These are phyloP conservation scores for Microcebus ravelobensis DNA, from an alignment of 2,113 vertebrate species.

Conservation along the genomic window DNA sequence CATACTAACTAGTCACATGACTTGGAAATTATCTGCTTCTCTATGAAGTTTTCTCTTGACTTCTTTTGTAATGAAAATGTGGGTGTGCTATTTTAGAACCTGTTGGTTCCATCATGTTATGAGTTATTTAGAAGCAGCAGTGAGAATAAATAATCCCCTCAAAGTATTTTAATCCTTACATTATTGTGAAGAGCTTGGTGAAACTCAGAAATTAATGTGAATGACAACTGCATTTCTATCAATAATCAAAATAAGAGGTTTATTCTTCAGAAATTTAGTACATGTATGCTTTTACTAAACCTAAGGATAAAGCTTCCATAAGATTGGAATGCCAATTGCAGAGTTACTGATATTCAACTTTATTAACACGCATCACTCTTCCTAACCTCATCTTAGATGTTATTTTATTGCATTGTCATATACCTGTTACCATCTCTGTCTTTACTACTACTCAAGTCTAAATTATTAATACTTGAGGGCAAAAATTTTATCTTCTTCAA, in stretches of 20 bases:
- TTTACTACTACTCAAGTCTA: not conserved
- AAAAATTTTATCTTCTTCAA: not conserved
- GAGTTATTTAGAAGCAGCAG: not conserved
- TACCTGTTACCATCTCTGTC: not conserved
- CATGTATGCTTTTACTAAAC: not conserved
- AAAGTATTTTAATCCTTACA: not conserved
- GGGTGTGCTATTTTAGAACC: not conserved
- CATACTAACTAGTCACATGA: not conserved
- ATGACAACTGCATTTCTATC: not conserved
- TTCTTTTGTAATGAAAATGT: conserved; percentile 20
- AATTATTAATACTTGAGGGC: not conserved
- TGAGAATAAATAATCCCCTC: not conserved
- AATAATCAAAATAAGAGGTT: not conserved
- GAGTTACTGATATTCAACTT: not conserved
- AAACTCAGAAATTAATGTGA: not conserved
- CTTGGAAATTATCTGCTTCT: not conserved
- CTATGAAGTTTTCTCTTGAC: not conserved
- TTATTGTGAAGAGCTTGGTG: not conserved
- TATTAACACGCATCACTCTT: not conserved
- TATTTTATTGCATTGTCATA: not conserved
- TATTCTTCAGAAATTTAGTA: not conserved
- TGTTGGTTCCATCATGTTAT: not conserved
- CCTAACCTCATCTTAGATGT: not conserved
- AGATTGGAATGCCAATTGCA: not conserved
- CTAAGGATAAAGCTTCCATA: not conserved